A percentile compares a stretch with the other conserved stretches of the same genome.
Evolutionary conservation across 2,113 vertebrate species (phyloP).

Genomic region (Orcinus orca): DNA sequence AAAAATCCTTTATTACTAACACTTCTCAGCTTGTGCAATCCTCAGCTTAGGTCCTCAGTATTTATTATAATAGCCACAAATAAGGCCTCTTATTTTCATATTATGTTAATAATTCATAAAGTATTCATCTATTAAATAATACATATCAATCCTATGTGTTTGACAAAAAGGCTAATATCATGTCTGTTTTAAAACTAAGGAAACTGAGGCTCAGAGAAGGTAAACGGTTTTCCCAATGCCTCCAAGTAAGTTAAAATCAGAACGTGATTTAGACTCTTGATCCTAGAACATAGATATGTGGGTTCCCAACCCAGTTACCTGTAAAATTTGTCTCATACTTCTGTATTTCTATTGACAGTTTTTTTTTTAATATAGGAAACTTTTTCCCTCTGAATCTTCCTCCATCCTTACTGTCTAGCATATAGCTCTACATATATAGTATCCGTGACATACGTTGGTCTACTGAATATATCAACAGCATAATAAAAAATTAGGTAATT

Average conservation of each 20-base stretch:
- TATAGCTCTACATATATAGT: background rate
- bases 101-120: background rate
- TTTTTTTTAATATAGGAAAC: background rate
- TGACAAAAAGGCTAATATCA: background rate
- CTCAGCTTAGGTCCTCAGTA: background rate
- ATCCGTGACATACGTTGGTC: background rate
- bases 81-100: background rate
- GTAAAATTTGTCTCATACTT: background rate
- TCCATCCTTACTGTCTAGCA: background rate
- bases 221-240: background rate
- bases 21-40: background rate
- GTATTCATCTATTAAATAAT: background rate
- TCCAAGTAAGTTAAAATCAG: background rate
- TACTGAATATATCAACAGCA: background rate
- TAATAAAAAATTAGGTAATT: background rate
- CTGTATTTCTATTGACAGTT: background rate
- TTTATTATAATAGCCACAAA: background rate
- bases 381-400: background rate
- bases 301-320: background rate
- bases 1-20: background rate
- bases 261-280: background rate
- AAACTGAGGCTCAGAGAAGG: constrained; percentile 4
- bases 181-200: background rate
- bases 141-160: background rate
- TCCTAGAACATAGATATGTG: background rate